phyloP scores from a whole-genome alignment of 2,888 invertebrate genomes.

The Acleris sparsana region DNA sequence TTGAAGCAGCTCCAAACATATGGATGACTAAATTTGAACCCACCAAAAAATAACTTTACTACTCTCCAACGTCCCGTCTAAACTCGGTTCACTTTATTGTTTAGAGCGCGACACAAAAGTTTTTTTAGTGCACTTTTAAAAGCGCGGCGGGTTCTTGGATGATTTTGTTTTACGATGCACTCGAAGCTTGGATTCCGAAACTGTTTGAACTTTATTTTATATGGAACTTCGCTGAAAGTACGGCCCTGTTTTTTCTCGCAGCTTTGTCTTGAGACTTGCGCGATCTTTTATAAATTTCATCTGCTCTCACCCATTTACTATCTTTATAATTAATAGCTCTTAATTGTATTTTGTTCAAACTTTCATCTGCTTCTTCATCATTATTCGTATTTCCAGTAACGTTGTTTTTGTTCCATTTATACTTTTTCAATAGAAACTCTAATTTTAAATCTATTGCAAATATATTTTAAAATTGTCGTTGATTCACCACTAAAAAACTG shows the following conservation, averaged over 20 bases:
- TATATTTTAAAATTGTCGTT: conserved; percentile 34
- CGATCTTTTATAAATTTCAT: neutral
- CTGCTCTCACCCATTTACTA: neutral
- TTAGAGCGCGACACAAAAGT: conserved; percentile 72
- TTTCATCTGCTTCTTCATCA: too few species aligned
- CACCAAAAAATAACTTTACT: conserved; percentile 74
- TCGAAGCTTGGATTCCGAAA: conserved; percentile 32
- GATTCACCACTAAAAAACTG: conserved; percentile 45
- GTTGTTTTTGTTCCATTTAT: neutral
- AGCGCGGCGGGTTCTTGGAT: conserved; percentile 47
- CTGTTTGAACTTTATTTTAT: conserved; percentile 32
- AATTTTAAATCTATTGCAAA: conserved; percentile 14
- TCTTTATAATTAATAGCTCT: neutral
- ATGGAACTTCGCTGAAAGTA: conserved; percentile 18
- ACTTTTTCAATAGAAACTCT: conserved; percentile 7
- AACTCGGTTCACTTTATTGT: conserved; percentile 69
- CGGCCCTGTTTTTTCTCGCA: conserved; percentile 12
- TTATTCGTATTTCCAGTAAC: neutral
- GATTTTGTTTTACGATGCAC: conserved; percentile 43
- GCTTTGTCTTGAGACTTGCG: neutral
- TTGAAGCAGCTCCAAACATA: conserved; percentile 52
- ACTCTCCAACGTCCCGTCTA: conserved; percentile 54
- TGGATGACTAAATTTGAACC: conserved; percentile 72
- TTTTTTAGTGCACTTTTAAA: conserved; percentile 73
- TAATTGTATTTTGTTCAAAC: too few species aligned